A percentile compares a stretch with the other conserved stretches of the same genome.
Conservation (phyloP, 2,888 invertebrate genomes). For the Seira musarum region DNA sequence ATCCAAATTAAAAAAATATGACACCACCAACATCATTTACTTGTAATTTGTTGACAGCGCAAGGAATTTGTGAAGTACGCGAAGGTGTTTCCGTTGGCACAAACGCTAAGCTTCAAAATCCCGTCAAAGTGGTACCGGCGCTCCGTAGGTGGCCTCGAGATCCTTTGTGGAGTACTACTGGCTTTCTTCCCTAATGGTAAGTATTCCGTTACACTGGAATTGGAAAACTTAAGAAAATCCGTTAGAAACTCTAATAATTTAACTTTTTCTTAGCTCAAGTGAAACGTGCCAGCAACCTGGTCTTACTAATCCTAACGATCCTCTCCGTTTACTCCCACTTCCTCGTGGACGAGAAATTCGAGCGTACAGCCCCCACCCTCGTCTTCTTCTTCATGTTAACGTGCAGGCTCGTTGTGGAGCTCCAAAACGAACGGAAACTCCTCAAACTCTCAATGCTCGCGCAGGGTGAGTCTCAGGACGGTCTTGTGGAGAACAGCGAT, state of each 20-base stretch:
- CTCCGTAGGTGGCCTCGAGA: slow-evolving; percentile 87
- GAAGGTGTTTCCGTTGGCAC: slow-evolving; percentile 92
- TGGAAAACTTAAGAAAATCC: slow-evolving; percentile 14
- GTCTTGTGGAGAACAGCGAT: neutral
- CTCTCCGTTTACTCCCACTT: slow-evolving; percentile 94
- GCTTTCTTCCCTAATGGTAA: slow-evolving; percentile 88
- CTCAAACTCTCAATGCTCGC: slow-evolving; percentile 24
- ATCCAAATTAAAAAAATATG: neutral
- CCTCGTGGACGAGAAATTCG: slow-evolving; percentile 93
- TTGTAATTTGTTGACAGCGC: slow-evolving; percentile 80
- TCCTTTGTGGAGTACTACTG: slow-evolving; percentile 83
- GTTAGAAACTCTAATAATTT: slow-evolving; percentile 17
- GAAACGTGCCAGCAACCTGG: slow-evolving; percentile 91
- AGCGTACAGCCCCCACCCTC: slow-evolving; percentile 89
- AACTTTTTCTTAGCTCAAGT: slow-evolving; percentile 85
- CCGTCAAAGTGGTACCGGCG: slow-evolving; percentile 94
- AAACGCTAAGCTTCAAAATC: slow-evolving; percentile 86
- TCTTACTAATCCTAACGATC: slow-evolving; percentile 86
- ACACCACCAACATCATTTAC: too few species aligned
- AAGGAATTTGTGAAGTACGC: slow-evolving; percentile 96
- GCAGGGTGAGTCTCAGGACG: neutral
- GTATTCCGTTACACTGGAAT: slow-evolving; percentile 71
- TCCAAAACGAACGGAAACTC: slow-evolving; percentile 76
- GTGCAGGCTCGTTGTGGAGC: slow-evolving; percentile 89
- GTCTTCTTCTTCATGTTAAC: slow-evolving; percentile 93